Evolutionary conservation across 2,113 vertebrate genomes (phyloP).

Genomic region (Epinephelus fuscoguttatus): DNA sequence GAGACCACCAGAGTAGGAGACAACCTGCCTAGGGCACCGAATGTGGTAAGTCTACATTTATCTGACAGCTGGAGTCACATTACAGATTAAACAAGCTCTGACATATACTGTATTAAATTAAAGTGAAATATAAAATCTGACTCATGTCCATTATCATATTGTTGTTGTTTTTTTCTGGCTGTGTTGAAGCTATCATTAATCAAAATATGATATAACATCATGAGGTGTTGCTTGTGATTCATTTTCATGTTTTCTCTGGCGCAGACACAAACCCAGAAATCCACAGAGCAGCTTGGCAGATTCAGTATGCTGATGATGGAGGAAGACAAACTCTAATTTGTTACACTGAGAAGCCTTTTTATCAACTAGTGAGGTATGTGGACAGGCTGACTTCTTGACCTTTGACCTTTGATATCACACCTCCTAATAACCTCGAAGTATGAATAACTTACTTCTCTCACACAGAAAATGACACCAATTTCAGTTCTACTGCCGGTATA

Average conservation of each 20-base stretch:
- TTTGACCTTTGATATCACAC: neutral
- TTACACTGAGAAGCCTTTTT: neutral
- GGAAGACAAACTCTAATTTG: neutral
- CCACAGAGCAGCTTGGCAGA: slow-evolving; percentile 20
- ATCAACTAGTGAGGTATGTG: neutral
- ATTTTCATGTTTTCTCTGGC: slow-evolving; percentile 42
- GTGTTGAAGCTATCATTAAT: neutral
- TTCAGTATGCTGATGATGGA: slow-evolving; percentile 1
- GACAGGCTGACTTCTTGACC: neutral
- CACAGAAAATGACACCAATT: neutral
- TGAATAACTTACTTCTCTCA: neutral
- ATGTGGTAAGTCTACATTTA: too few species aligned
- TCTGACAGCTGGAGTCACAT: too few species aligned
- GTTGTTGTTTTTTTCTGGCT: neutral
- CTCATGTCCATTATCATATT: neutral
- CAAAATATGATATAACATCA: slow-evolving; percentile 19
- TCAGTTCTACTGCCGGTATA: neutral
- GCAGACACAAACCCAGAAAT: neutral
- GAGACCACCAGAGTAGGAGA: too few species aligned
- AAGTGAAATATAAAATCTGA: neutral
- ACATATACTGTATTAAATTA: neutral
- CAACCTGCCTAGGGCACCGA: too few species aligned
- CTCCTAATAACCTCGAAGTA: neutral
- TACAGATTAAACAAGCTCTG: too few species aligned
- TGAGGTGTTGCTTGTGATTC: slow-evolving; percentile 2